Percentiles rank a stretch among this genome's conserved stretches.
phyloP scores from a whole-genome alignment of 2,888 invertebrate genomes.

The Chrysotoxum bicinctum region DNA sequence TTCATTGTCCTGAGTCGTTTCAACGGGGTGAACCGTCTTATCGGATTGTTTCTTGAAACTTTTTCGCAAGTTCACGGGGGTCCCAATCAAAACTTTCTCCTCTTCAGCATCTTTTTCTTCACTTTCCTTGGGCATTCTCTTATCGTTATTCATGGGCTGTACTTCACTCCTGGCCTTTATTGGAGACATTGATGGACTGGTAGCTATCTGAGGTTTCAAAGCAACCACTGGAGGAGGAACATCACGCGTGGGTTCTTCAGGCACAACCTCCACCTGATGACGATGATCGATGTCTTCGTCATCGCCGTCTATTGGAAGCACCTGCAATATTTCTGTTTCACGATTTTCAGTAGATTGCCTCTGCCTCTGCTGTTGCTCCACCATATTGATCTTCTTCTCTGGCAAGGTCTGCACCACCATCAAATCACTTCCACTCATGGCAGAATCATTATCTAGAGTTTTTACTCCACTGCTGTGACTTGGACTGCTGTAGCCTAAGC shows the following conservation, averaged over 20 bases:
- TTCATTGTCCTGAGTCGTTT: constrained; percentile 74
- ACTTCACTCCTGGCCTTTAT: neutral
- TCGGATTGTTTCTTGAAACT: constrained; percentile 77
- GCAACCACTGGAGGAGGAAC: constrained; percentile 28
- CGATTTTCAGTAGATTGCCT: no score
- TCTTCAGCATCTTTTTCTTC: constrained; percentile 73
- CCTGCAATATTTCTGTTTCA: constrained; percentile 74
- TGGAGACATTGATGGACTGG: neutral
- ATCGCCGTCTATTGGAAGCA: constrained; percentile 75
- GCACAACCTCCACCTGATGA: constrained; percentile 9
- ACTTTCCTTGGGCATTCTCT: neutral
- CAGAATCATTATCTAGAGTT: constrained; percentile 42
- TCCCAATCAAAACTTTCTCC: constrained; percentile 80
- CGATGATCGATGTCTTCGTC: constrained; percentile 66
- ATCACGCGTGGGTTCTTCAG: constrained; percentile 73
- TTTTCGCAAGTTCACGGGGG: constrained; percentile 80
- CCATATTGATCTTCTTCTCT: constrained; percentile 35
- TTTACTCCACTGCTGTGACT: constrained; percentile 35
- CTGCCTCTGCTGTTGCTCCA: neutral
- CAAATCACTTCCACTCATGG: constrained; percentile 41
- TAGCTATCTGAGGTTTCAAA: constrained; percentile 8
- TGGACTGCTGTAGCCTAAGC: constrained; percentile 37
- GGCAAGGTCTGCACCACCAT: constrained; percentile 38
- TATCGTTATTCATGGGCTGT: neutral
- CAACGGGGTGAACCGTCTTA: constrained; percentile 53